Conservation (phyloP, 2,888 invertebrate species). For the Micoletzkya japonica region DNA sequence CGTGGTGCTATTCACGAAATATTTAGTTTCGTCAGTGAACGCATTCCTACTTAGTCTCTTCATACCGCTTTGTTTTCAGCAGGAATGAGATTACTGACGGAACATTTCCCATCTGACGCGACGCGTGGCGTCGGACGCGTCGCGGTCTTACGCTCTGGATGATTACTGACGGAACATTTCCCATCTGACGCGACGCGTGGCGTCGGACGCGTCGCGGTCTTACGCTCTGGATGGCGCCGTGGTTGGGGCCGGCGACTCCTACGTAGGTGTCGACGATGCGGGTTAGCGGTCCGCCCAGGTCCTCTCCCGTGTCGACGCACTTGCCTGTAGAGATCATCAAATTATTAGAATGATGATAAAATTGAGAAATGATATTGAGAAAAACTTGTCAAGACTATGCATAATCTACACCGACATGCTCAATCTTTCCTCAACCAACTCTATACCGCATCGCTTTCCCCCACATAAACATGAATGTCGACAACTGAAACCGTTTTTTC, state of each 20-base stretch:
- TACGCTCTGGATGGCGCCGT: constrained; percentile 36
- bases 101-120: not conserved
- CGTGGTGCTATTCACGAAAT: too few relatives aligned
- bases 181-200: not conserved
- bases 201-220: not conserved
- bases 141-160: not conserved
- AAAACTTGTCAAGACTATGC: too few relatives aligned
- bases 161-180: too few relatives aligned
- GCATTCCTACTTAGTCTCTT: constrained; percentile 8
- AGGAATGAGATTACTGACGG: too few relatives aligned
- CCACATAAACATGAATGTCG: too few relatives aligned
- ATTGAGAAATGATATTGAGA: not conserved
- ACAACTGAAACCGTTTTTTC: not conserved
- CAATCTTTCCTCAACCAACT: too few relatives aligned
- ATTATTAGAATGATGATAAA: not conserved
- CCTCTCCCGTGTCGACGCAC: constrained; percentile 58
- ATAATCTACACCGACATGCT: too few relatives aligned
- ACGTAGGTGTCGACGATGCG: constrained; percentile 58
- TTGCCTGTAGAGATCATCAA: constrained; percentile 33
- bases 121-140: not conserved
- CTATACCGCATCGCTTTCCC: too few relatives aligned
- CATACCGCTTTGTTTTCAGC: not conserved
- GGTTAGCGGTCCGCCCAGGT: constrained; percentile 53
- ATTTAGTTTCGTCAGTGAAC: too few relatives aligned
- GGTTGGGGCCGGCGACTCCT: constrained; percentile 62